These are phyloP conservation scores for Indri indri DNA, from an alignment of 2,113 vertebrate species.

Conservation along the genomic window DNA sequence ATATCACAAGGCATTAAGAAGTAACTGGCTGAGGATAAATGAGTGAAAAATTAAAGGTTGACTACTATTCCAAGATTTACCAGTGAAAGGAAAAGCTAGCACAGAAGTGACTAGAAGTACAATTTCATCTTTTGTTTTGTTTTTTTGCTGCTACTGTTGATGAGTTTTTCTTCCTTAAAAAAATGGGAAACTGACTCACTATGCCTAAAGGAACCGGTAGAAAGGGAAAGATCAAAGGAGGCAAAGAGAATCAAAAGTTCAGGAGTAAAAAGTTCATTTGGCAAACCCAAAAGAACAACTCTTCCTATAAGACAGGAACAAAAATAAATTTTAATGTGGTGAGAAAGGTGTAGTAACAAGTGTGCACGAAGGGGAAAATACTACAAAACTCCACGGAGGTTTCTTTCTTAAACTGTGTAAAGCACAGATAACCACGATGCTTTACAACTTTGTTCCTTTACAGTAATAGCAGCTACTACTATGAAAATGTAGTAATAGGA, in stretches of 20 bases:
- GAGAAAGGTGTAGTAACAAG: conserved; percentile 11
- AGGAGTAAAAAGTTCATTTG: conserved; percentile 8
- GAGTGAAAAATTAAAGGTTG: conserved; percentile 11
- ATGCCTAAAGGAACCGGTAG: not conserved
- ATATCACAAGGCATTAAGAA: not conserved
- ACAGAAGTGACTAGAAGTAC: not conserved
- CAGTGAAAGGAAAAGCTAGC: not conserved
- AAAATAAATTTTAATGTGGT: conserved; percentile 35
- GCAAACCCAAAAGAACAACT: not conserved
- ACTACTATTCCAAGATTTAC: conserved; percentile 7
- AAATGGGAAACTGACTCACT: not conserved
- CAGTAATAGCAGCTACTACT: not conserved
- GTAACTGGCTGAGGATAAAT: not conserved
- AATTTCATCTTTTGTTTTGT: not conserved
- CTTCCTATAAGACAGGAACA: not conserved
- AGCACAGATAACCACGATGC: not conserved
- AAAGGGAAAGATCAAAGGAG: not conserved
- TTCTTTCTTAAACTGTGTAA: conserved; percentile 20
- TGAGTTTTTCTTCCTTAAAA: conserved; percentile 17
- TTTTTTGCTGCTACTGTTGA: not conserved
- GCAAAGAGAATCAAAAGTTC: not conserved
- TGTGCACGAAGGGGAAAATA: not conserved
- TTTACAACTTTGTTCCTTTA: conserved; percentile 31
- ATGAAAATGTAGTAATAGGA: not conserved
- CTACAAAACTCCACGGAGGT: not conserved